A percentile compares a stretch with the other conserved stretches of the same genome.
phyloP scores from a whole-genome alignment of 2,113 vertebrate species.

The Aplodontia rufa region DNA sequence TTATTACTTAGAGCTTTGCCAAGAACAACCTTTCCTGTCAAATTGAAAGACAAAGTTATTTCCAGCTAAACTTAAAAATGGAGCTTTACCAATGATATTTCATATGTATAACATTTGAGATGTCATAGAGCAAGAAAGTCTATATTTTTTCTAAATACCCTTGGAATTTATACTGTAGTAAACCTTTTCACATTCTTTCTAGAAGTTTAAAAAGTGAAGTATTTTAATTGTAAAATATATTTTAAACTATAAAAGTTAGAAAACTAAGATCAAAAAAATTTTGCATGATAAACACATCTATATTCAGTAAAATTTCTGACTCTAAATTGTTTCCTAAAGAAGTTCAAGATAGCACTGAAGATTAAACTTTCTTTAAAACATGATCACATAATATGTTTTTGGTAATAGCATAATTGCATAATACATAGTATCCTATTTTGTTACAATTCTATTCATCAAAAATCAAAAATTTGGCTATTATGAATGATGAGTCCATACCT shows the following conservation, averaged over 20 bases:
- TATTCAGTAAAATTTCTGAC: not conserved
- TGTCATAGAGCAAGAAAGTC: not conserved
- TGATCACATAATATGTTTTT: not conserved
- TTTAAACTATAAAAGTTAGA: not conserved
- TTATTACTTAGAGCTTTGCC: not conserved
- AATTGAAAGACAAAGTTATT: slow-evolving; percentile 11
- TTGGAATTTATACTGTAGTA: not conserved
- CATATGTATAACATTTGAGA: not conserved
- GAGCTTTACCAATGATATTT: not conserved
- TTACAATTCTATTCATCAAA: not conserved
- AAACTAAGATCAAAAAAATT: not conserved
- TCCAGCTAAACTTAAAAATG: not conserved
- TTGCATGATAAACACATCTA: not conserved
- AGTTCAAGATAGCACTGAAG: not conserved
- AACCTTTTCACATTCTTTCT: not conserved
- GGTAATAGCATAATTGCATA: not conserved
- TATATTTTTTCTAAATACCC: not conserved
- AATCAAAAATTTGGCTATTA: not conserved
- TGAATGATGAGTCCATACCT: not conserved
- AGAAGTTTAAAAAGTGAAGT: not conserved
- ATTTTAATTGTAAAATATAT: not conserved
- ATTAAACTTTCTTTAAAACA: not conserved
- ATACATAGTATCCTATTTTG: not conserved
- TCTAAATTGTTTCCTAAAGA: not conserved
- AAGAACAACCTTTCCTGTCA: slow-evolving; percentile 40